Percentiles rank a stretch among this genome's conserved stretches.
Evolutionary conservation across 2,113 vertebrate species (phyloP).

Genomic region (Alexandromys fortis): DNA sequence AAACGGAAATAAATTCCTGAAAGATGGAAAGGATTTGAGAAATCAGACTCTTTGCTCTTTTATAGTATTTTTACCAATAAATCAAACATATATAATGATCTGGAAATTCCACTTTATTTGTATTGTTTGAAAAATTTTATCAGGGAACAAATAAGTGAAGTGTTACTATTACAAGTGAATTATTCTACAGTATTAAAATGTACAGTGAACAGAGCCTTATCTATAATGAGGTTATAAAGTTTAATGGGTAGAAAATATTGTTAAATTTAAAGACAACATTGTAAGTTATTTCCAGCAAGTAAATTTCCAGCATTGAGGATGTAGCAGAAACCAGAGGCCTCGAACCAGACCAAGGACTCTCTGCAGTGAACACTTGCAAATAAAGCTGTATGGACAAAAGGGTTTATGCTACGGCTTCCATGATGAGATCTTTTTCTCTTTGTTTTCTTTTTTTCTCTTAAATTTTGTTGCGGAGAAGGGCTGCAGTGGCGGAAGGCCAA

Average conservation of each 20-base stretch:
- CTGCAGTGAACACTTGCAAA: background rate
- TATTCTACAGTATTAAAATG: background rate
- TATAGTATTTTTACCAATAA: slow-evolving; percentile 18
- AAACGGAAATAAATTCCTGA: background rate
- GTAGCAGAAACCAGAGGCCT: background rate
- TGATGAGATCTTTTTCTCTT: background rate
- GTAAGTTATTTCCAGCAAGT: background rate
- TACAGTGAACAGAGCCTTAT: background rate
- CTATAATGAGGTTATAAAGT: background rate
- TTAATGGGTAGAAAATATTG: background rate
- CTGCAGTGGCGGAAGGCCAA: background rate
- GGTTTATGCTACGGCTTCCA: background rate
- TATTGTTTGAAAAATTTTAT: background rate
- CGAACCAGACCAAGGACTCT: background rate
- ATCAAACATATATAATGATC: background rate
- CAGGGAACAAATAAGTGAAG: background rate
- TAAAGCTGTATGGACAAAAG: background rate
- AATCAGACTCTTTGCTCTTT: background rate
- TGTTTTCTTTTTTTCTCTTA: background rate
- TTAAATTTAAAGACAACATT: background rate
- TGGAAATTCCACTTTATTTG: background rate
- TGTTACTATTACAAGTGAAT: background rate
- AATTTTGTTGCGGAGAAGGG: background rate
- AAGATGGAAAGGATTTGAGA: background rate
- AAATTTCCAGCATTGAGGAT: background rate